Evolutionary conservation across 2,888 invertebrate species (phyloP).

Genomic region (Phaonia tiefii): DNA sequence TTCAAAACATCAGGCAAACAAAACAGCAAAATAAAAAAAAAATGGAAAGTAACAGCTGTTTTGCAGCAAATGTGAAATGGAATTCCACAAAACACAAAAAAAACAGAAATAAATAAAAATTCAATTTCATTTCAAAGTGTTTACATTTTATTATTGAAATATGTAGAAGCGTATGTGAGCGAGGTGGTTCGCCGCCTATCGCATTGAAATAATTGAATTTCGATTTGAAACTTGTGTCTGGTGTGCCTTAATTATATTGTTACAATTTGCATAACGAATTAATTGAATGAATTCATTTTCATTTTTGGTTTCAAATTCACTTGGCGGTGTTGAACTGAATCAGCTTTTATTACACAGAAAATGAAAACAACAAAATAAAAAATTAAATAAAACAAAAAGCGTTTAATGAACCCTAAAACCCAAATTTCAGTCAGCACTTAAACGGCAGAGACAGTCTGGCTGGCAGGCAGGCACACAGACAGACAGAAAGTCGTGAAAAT

Average conservation of each 20-base stretch:
- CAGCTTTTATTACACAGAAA: slow-evolving; percentile 23
- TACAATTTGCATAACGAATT: slow-evolving; percentile 33
- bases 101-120: neutral
- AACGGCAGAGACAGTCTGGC: too few species aligned
- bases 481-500: slow-evolving; percentile 24
- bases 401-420: slow-evolving; percentile 40
- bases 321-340: slow-evolving; percentile 11
- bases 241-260: neutral
- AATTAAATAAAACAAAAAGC: slow-evolving; percentile 5
- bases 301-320: neutral
- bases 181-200: too few species aligned
- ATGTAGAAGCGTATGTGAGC: too few species aligned
- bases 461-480: too few species aligned
- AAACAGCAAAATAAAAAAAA: neutral
- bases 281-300: slow-evolving; percentile 33
- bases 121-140: slow-evolving; percentile 3
- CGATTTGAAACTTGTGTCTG: slow-evolving; percentile 6
- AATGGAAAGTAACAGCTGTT: slow-evolving; percentile 2
- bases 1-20: too few species aligned
- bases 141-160: slow-evolving; percentile 10
- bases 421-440: too few species aligned
- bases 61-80: too few species aligned
- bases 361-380: neutral
- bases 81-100: neutral
- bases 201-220: slow-evolving; percentile 21